Base-by-base conservation (phyloP, 2,888 invertebrate genomes). In the Callyntrura guangdongensis region DNA sequence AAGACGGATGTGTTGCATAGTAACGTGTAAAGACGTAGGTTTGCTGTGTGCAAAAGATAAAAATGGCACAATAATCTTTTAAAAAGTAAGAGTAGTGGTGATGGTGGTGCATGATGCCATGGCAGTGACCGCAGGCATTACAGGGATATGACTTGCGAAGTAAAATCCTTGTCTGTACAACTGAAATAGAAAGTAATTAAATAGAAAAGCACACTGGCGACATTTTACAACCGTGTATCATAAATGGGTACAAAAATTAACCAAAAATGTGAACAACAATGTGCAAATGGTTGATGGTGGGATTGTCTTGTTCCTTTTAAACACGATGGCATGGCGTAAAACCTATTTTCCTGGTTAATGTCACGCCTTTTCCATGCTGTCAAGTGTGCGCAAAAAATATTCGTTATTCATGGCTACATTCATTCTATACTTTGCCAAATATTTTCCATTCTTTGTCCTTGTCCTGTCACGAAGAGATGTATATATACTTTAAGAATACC, bases 101-200 rank as follows among this genome's bases (percentile, higher is more conserved):
- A 27, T 25, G 12, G 67, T 69, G 61, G 22, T 25, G 61, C 53
- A 53, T 61, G 61, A 2, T 61, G 61, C 14, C 14, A 12, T 53
- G 69, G 17, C 6, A n/a, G 36, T 36, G n/a, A 69, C 69, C 69
- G 69, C 69, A 69, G 69, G 69, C 69, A 69, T 64, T 64, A 11
- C 12, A 25, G 25, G 64, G 11, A 25, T 64, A 64, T 3, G 12
- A 64, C 12, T 25, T 27, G 22, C 25, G 64, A 64, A 25, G 25
- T 5, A 14, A 1, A 0, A 8, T 1, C 17, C 36, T 14, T 45
- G 5, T 27, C 14, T 36, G 69, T 45, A 69, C 36, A 69, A 69
- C 36, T 69, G 69, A 45, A 69, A 69, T 36, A 69, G 69, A 69
- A 69, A 69, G 69, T 45, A 74, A 74, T 49, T 74, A 74, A 72